Conservation (phyloP, 2,797 vertebrate species). For the Chloroceryle amazona region DNA sequence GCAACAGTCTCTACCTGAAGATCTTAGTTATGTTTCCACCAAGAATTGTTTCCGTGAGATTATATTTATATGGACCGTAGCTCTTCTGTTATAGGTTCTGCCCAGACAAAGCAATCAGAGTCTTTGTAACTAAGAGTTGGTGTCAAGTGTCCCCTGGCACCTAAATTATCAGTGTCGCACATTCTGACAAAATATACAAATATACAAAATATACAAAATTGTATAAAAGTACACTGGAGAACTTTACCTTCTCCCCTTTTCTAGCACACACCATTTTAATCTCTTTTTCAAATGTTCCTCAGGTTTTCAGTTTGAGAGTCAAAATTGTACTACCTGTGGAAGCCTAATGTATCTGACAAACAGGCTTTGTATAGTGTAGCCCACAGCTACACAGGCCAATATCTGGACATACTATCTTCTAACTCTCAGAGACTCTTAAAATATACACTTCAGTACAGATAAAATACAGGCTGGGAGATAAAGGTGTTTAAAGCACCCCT, state of each 20-base stretch:
- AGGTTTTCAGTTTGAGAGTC: background rate
- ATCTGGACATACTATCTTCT: background rate
- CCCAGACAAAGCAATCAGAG: background rate
- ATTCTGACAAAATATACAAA: no score
- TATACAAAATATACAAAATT: no score
- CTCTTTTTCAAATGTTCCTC: background rate
- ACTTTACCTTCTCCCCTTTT: background rate
- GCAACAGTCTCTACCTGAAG: background rate
- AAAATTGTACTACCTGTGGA: background rate
- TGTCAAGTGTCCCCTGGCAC: background rate
- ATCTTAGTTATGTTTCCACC: background rate
- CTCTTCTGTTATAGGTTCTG: background rate
- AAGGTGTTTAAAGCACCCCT: background rate
- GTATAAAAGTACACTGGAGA: background rate
- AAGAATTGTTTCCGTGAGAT: background rate
- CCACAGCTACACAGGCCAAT: background rate
- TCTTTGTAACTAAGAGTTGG: background rate
- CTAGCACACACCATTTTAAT: background rate
- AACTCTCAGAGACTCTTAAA: background rate
- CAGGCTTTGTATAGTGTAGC: background rate
- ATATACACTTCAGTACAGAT: background rate
- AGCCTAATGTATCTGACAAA: background rate
- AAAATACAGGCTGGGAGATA: background rate
- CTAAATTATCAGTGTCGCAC: background rate
- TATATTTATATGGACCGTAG: background rate